Evolutionary conservation across 2,797 vertebrate genomes (phyloP).

Genomic region (Pteropus rufus): DNA sequence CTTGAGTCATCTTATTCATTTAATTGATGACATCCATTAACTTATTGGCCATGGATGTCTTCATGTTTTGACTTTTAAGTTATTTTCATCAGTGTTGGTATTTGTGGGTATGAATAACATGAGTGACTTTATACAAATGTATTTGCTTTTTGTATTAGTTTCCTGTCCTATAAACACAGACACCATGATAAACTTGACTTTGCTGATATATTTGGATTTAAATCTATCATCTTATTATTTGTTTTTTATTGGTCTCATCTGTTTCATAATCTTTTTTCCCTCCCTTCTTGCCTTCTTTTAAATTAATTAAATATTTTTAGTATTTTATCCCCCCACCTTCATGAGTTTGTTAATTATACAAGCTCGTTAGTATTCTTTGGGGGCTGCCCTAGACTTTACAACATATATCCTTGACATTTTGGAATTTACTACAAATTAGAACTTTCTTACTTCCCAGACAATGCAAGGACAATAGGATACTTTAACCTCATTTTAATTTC

Average conservation of each 20-base stretch:
- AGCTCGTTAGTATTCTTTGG: not conserved
- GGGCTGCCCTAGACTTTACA: not conserved
- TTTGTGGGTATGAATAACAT: not conserved
- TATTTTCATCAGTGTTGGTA: not conserved
- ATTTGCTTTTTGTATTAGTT: constrained; percentile 19
- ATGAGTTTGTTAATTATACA: not conserved
- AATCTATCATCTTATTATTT: not conserved
- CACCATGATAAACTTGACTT: not conserved
- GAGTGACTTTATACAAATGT: not conserved
- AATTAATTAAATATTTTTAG: constrained; percentile 46
- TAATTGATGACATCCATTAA: not conserved
- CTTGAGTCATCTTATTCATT: not conserved
- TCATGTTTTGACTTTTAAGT: not conserved
- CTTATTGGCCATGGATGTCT: not conserved
- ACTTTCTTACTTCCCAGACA: not conserved
- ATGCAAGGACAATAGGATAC: not conserved
- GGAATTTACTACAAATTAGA: constrained; percentile 14
- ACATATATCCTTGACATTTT: not conserved
- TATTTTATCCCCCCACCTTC: not conserved
- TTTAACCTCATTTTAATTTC: constrained; percentile 3
- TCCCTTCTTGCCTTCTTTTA: constrained; percentile 12
- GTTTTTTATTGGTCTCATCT: not conserved
- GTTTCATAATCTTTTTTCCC: not conserved
- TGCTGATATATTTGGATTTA: constrained; percentile 5
- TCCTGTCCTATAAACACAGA: constrained; percentile 18